phyloP scores from a whole-genome alignment of 30 jellyfish, hydroid and myxozoan genomes.

The Cassiopea andromeda region DNA sequence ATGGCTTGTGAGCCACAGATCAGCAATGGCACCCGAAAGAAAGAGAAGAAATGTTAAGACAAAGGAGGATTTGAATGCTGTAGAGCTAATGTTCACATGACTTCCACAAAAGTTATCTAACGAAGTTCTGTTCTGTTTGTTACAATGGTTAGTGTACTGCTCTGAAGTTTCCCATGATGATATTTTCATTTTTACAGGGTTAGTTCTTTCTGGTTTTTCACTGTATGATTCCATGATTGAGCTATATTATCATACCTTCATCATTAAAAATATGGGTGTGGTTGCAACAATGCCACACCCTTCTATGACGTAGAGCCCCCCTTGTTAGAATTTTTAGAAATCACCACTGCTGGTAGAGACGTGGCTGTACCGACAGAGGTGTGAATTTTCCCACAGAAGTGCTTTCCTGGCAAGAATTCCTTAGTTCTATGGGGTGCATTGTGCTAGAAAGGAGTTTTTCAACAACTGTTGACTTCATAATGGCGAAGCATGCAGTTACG shows the following conservation, averaged over 20 bases:
- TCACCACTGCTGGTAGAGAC: neutral
- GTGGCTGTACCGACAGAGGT: too few relatives aligned
- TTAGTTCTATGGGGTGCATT: too few relatives aligned
- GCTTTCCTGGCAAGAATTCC: too few relatives aligned
- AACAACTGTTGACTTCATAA: too few relatives aligned
- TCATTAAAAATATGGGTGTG: neutral
- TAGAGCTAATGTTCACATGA: slow-evolving; percentile 16
- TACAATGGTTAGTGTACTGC: neutral
- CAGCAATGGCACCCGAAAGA: neutral
- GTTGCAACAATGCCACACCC: neutral
- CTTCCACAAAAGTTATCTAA: neutral
- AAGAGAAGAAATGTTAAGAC: neutral
- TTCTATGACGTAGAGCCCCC: neutral
- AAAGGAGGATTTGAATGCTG: slow-evolving; percentile 16
- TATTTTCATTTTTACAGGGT: neutral
- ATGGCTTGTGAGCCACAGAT: neutral
- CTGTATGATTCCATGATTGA: neutral
- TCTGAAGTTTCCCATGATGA: neutral
- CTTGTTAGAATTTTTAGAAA: neutral
- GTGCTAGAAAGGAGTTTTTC: too few relatives aligned
- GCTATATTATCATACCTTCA: neutral
- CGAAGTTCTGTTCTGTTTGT: neutral
- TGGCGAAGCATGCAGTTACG: too few relatives aligned
- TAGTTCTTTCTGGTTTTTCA: neutral
- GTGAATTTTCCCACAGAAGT: too few relatives aligned